Conservation (phyloP, 2,888 invertebrate genomes). For the Athalia circularis region DNA sequence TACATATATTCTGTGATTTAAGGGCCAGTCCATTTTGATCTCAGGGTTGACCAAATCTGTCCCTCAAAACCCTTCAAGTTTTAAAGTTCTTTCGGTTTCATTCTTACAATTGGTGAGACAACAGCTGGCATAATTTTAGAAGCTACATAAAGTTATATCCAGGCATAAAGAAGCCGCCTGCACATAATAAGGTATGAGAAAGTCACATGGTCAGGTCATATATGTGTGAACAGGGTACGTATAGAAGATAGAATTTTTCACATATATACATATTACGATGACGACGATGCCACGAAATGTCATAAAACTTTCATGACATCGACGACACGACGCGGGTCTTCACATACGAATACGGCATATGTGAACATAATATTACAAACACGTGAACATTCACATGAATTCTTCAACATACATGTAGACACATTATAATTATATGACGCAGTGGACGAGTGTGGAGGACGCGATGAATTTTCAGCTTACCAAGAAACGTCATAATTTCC, state of each 20-base stretch:
- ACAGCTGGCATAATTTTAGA: no score
- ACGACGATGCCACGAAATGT: slow-evolving; percentile 1
- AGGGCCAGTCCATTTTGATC: no score
- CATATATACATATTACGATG: background rate
- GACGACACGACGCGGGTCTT: no score
- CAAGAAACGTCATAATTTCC: slow-evolving; percentile 37
- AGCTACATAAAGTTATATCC: no score
- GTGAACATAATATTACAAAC: background rate
- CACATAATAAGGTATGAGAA: no score
- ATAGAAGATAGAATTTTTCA: slow-evolving; percentile 9
- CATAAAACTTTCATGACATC: background rate
- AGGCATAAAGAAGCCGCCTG: no score
- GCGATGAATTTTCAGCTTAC: slow-evolving; percentile 9
- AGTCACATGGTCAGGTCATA: background rate
- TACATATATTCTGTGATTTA: no score
- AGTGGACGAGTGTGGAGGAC: background rate
- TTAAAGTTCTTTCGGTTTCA: no score
- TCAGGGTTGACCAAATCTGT: no score
- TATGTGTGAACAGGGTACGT: background rate
- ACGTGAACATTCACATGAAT: background rate
- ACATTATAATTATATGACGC: background rate
- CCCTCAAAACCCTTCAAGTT: no score
- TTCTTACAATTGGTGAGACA: no score
- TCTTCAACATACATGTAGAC: background rate
- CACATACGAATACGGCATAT: no score